These are phyloP conservation scores for Pasiphila rectangulata DNA, from an alignment of 2,888 invertebrate genomes.

Conservation along the genomic window DNA sequence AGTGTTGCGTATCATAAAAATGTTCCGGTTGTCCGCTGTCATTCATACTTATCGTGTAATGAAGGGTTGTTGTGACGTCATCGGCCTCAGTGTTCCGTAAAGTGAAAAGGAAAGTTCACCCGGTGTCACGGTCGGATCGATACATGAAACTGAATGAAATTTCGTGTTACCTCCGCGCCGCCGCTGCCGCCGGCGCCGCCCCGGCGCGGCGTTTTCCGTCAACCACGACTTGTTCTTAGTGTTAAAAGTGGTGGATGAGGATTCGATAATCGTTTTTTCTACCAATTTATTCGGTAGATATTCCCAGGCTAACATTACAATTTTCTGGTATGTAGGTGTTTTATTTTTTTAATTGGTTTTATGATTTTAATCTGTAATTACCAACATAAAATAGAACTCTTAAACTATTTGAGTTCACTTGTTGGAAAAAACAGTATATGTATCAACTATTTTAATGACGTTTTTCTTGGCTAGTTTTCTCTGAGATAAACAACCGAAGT, in stretches of 20 bases:
- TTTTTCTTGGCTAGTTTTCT: conserved; percentile 10
- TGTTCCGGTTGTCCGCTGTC: conserved; percentile 24
- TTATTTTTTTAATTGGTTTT: neutral
- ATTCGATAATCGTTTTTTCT: conserved; percentile 7
- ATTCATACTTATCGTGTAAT: conserved; percentile 22
- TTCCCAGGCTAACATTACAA: conserved; percentile 3
- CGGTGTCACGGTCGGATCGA: conserved; percentile 63
- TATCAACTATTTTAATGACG: neutral
- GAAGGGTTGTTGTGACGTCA: conserved; percentile 34
- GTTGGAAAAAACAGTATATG: neutral
- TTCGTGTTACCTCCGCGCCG: conserved; percentile 30
- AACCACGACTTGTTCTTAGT: conserved; percentile 23
- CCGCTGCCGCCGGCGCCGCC: neutral
- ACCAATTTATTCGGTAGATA: conserved; percentile 23
- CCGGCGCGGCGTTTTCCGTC: conserved; percentile 15
- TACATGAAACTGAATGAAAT: conserved; percentile 62
- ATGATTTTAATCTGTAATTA: no score
- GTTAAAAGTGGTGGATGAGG: conserved; percentile 19
- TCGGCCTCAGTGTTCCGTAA: conserved; percentile 49
- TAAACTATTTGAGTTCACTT: neutral
- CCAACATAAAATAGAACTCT: neutral
- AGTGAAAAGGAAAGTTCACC: conserved; percentile 74
- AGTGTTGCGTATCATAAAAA: no score
- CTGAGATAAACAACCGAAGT: conserved; percentile 16
- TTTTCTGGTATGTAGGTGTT: conserved; percentile 2